phyloP scores from a whole-genome alignment of 1,140 invertebrate genomes.

The Caenorhabditis elegans region WBcel235 BX284605.5:1472001-1472500 shows the following conservation, averaged over 20 bases:
- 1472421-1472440: not conserved
- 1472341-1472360: conserved; percentile 17
- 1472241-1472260: conserved; percentile 16
- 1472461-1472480: not conserved
- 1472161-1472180: not conserved
- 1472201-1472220: conserved; percentile 16
- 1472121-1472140: too few species aligned
- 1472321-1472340: not conserved
- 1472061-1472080: too few species aligned
- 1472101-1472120: too few species aligned
- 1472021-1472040: too few species aligned
- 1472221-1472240: not conserved
- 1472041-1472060: too few species aligned
- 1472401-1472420: not conserved
- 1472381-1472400: not conserved
- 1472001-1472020: too few species aligned
- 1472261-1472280: not conserved
- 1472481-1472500: not conserved
- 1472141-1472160: not conserved
- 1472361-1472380: not conserved
- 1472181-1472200: not conserved
- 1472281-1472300: conserved; percentile 1
- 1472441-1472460: not conserved
- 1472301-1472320: not conserved
- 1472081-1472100: too few species aligned